Conservation (phyloP, 2,888 invertebrate species). For the Abrostola triplasia region DNA sequence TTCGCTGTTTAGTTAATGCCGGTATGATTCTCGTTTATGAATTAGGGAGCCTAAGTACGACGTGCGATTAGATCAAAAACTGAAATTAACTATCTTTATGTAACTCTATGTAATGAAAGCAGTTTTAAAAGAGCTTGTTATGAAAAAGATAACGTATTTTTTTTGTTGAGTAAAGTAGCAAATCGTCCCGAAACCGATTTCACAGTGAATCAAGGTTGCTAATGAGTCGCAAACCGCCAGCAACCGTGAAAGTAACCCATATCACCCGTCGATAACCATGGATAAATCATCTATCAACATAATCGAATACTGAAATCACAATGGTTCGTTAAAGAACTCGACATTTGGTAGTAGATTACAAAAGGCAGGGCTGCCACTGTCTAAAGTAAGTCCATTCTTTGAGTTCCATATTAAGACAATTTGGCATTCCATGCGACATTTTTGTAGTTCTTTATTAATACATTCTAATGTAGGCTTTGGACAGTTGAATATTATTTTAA, state of each 20-base stretch:
- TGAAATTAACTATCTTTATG: too few species aligned
- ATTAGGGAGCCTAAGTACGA: too few species aligned
- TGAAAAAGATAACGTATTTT: background rate
- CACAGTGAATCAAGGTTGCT: slow-evolving; percentile 57
- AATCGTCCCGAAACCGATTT: slow-evolving; percentile 56
- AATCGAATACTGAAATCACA: slow-evolving; percentile 85
- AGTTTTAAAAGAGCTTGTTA: background rate
- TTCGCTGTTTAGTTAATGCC: too few species aligned
- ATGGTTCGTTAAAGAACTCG: slow-evolving; percentile 83
- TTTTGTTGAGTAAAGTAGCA: background rate
- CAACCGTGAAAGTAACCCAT: slow-evolving; percentile 53
- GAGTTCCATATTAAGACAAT: too few species aligned
- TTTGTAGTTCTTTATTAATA: too few species aligned
- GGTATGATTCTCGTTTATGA: too few species aligned
- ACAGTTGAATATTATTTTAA: too few species aligned
- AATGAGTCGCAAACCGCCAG: slow-evolving; percentile 56
- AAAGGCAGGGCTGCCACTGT: slow-evolving; percentile 60
- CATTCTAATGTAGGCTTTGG: too few species aligned
- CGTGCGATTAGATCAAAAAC: too few species aligned
- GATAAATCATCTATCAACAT: slow-evolving; percentile 81
- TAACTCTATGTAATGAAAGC: too few species aligned
- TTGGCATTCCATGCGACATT: too few species aligned
- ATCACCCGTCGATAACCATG: slow-evolving; percentile 48
- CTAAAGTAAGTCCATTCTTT: background rate
- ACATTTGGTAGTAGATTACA: slow-evolving; percentile 53